Percentiles rank a stretch among this genome's conserved stretches.
phyloP scores from a whole-genome alignment of 2,797 vertebrate genomes.

The Sebastes hopkinsi region DNA sequence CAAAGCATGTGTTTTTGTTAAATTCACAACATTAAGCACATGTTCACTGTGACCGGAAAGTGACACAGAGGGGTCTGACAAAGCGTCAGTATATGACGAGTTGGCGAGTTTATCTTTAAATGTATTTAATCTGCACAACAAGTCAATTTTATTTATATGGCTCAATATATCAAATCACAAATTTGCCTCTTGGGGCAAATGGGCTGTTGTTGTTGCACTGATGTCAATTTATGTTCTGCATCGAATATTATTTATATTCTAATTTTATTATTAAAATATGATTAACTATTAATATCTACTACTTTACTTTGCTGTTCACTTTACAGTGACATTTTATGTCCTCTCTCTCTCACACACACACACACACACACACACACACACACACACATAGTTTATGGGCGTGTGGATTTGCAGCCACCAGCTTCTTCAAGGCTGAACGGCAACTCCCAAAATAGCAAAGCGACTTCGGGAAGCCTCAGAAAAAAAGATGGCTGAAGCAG shows the following conservation, averaged over 20 bases:
- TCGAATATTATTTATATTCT: too few relatives aligned
- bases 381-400: constrained; percentile 51
- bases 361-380: neutral
- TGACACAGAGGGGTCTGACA: too few relatives aligned
- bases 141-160: neutral
- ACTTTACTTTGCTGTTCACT: neutral
- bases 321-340: neutral
- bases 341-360: neutral
- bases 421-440: constrained; percentile 34
- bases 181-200: neutral
- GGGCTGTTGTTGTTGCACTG: too few relatives aligned
- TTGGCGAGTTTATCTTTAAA: too few relatives aligned
- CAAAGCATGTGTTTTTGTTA: too few relatives aligned
- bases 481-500: constrained; percentile 72
- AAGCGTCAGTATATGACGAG: too few relatives aligned
- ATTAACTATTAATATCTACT: neutral
- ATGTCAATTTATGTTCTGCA: neutral
- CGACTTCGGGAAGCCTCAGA: constrained; percentile 31
- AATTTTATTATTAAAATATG: too few relatives aligned
- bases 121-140: too few relatives aligned
- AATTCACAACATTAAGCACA: too few relatives aligned
- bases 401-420: constrained; percentile 59
- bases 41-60: too few relatives aligned
- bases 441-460: constrained; percentile 73
- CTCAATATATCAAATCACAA: neutral